Base-by-base conservation (phyloP, 1,140 invertebrate species). In the Teleopsis dalmanni region DNA sequence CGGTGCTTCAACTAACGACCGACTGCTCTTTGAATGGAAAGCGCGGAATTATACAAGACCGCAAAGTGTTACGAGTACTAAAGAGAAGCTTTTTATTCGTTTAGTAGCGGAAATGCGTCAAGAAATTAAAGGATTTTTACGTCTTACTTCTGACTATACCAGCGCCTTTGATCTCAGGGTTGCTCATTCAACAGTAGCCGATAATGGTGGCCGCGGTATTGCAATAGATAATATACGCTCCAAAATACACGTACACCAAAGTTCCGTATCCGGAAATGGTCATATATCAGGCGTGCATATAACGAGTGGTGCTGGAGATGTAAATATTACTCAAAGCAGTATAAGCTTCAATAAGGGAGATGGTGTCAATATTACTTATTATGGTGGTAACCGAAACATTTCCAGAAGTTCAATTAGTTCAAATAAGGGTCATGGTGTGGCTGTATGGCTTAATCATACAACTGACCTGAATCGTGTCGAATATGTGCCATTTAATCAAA, bases 171-270 rank as follows among this genome's bases (percentile, higher is more conserved):
- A 96, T 65, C 75, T 98, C 2, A 88, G 92, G 52, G 78, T 99
- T 7, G 87, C 84, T 0, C 83, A 88, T 53, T 88, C 88, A 14
- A 79, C 84, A 19, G 82, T 98, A 31, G 80, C 82, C 0, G 81
- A 88, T 56, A 99, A 99, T 71, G 87, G 87, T 58, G 95, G 95
- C 1, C 83, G 94, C 70, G 96, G 96, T 22, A 81, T 96, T 37
- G 84, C 80, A 4, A 80, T 88, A 7, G 88, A 95, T 68, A 89
- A 89, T 63, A 73, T 93, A 37, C 76, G 88, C 59, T 90, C 86
- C 2, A 82, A 84, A 54, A 60, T 93, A 8, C 82, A 89, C 67
- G 77, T 91, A 41, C 85, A 90, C 55, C 78, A 83, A 14, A 86
- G 84, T 1, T 83, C 82, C 0, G 78, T 97, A n/a, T 85, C 86